Evolutionary conservation across 2,113 vertebrate genomes (phyloP).

Genomic region (Bagarius yarrelli): DNA sequence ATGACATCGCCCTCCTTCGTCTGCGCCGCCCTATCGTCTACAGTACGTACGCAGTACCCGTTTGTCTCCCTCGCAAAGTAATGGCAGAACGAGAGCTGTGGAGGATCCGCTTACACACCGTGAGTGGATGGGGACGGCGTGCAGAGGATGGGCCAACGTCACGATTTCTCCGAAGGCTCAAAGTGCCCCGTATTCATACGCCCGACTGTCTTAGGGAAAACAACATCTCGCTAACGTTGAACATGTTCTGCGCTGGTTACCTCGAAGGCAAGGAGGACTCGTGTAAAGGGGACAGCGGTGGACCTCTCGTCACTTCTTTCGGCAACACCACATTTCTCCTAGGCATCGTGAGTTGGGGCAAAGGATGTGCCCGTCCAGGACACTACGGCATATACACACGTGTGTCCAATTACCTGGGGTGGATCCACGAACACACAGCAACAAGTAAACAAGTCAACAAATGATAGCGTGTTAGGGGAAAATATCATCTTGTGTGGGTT

Average conservation of each 20-base stretch:
- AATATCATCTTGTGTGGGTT: background rate
- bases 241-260: slow-evolving; percentile 98
- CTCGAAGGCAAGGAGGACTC: slow-evolving; percentile 78
- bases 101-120: slow-evolving; percentile 72
- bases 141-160: slow-evolving; percentile 77
- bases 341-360: slow-evolving; percentile 92
- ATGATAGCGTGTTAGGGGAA: background rate
- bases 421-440: slow-evolving; percentile 73
- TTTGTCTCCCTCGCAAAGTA: slow-evolving; percentile 78
- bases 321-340: slow-evolving; percentile 83
- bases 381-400: slow-evolving; percentile 89
- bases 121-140: slow-evolving; percentile 89
- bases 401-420: slow-evolving; percentile 81
- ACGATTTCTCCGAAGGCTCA: slow-evolving; percentile 71
- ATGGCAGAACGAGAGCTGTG: slow-evolving; percentile 75
- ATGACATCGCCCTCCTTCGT: slow-evolving; percentile 83
- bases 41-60: slow-evolving; percentile 72
- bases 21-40: slow-evolving; percentile 68
- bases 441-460: background rate
- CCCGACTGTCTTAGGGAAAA: slow-evolving; percentile 77
- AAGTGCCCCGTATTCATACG: slow-evolving; percentile 79
- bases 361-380: slow-evolving; percentile 82
- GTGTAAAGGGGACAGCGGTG: slow-evolving; percentile 92
- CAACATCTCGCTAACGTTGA: slow-evolving; percentile 72
- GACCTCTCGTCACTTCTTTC: slow-evolving; percentile 84